Evolutionary conservation across 2,888 invertebrate genomes (phyloP), one percentile per base, ranked within the genome.

Genomic region (Loripinus fragilis): DNA sequence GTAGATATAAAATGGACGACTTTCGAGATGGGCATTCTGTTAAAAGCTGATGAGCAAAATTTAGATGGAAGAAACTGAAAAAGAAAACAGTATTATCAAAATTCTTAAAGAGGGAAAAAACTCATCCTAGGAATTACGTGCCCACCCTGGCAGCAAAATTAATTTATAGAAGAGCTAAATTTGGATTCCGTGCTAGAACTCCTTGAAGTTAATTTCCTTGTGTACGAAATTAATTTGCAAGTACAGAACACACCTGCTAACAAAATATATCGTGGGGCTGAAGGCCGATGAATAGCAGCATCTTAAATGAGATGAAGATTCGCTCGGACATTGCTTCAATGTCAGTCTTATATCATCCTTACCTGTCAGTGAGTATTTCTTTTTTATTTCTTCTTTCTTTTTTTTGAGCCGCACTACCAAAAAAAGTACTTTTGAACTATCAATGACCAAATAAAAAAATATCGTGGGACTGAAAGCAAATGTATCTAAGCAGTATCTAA

Each of bases 311-410:
- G 33, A 60, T 60, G 60, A 60, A 60, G 60, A 33, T 60, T 60
- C 60, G 60, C 12, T 60, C 60, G 60, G 60, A 60, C 60, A 33
- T 60, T 33, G 60, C 60, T 33, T 60, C 60, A 30, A 60, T 60
- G 60, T 60, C 60, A 8, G 33, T 60, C 15, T 20, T 60, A 20
- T 60, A 60, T 60, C 60, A 60, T 60, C 60, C 60, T 2, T 60
- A 60, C 28, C 33, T 60, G 20, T 33, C 60, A 25, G 55, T 55
- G 23, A 55, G 55, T 55, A 55, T 28, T 55, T n/a, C n/a, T n/a
- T n/a, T n/a, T n/a, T n/a, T n/a, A n/a, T n/a, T n/a, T n/a, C n/a
- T n/a, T n/a, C n/a, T n/a, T n/a, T n/a, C n/a, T n/a, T n/a, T n/a
- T n/a, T n/a, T n/a, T n/a, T n/a, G n/a, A n/a, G n/a, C n/a, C n/a